Evolutionary conservation across 2,888 invertebrate genomes (phyloP).

Genomic region (Apantesis nais): DNA sequence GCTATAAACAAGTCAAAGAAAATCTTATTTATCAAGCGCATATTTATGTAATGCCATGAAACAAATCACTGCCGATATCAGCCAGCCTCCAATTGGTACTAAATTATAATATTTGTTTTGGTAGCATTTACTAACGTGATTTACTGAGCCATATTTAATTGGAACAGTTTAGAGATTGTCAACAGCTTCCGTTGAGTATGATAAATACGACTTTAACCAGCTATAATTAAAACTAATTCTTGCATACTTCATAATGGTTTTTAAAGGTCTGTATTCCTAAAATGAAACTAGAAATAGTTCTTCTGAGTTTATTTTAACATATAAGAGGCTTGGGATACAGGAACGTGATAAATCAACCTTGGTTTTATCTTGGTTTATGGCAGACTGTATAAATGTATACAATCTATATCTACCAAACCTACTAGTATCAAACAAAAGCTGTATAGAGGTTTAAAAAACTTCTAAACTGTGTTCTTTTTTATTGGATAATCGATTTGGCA

Average conservation of each 20-base stretch:
- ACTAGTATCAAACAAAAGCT: no score
- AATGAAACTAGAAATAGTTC: no score
- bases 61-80: background rate
- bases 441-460: no score
- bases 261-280: background rate
- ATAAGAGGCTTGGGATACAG: background rate
- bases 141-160: constrained; percentile 1
- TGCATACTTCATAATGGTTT: background rate
- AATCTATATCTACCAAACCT: no score
- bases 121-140: background rate
- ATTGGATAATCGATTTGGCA: background rate
- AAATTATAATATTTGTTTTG: constrained; percentile 6
- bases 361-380: no score
- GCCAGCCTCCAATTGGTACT: background rate
- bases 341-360: background rate
- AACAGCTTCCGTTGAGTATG: background rate
- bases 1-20: background rate
- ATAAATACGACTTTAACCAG: background rate
- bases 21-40: background rate
- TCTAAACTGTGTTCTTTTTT: no score
- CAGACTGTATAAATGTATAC: no score
- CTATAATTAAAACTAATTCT: background rate
- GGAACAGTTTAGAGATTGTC: background rate
- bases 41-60: background rate
- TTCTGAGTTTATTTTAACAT: no score